Conservation (phyloP, 2,797 vertebrate genomes). For the Synaphobranchus kaupii region DNA sequence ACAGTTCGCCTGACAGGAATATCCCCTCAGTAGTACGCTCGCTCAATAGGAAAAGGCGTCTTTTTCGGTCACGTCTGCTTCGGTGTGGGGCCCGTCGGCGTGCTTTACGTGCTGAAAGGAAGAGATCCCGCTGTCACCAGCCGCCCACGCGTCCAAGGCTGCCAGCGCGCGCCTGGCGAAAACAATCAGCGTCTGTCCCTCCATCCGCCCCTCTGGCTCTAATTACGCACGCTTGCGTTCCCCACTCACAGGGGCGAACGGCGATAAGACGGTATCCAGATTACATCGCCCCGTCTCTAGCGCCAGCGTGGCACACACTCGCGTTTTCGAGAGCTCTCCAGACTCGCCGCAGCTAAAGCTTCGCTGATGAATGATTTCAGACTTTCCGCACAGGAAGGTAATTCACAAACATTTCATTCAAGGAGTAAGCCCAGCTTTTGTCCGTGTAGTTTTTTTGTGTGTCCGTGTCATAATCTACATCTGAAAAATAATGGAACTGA, state of each 20-base stretch:
- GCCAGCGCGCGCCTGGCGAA: background rate
- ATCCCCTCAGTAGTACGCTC: background rate
- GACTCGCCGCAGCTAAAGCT: background rate
- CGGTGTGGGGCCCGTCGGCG: background rate
- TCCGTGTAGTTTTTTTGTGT: background rate
- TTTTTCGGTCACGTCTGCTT: background rate
- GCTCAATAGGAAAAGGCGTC: background rate
- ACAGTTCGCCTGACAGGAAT: background rate
- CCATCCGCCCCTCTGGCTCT: background rate
- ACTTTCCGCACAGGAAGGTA: background rate
- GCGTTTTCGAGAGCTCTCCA: background rate
- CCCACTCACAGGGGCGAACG: background rate
- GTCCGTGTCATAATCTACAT: background rate
- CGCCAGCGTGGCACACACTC: background rate
- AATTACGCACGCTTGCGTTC: background rate
- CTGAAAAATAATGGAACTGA: background rate
- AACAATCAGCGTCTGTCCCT: background rate
- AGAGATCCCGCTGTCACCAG: background rate
- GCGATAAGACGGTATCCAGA: background rate
- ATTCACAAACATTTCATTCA: background rate
- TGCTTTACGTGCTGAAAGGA: background rate
- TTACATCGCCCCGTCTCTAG: background rate
- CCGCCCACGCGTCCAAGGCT: background rate
- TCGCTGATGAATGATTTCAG: background rate
- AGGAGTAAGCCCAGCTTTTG: background rate